Evolutionary conservation across 2,888 invertebrate species (phyloP).

Genomic region (Drosophila picticornis): DNA sequence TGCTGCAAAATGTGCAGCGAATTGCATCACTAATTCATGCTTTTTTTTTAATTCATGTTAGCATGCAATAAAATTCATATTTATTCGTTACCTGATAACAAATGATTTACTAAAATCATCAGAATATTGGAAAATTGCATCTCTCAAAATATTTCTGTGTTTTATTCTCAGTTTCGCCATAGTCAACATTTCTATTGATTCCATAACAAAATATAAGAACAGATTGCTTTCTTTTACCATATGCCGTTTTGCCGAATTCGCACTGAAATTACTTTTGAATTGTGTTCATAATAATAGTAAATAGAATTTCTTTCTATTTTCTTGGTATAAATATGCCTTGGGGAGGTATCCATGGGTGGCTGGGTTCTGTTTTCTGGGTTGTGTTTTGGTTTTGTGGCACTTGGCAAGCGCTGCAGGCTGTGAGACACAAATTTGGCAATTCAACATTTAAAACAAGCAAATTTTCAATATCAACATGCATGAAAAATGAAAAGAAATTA

Average conservation of each 20-base stretch:
- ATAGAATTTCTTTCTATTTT: neutral
- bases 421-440: conserved; percentile 40
- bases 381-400: neutral
- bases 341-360: neutral
- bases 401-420: conserved; percentile 44
- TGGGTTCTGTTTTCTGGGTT: conserved; percentile 6
- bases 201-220: neutral
- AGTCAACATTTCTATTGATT: neutral
- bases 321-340: neutral
- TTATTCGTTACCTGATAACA: too few species aligned
- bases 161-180: neutral
- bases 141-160: neutral
- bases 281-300: neutral
- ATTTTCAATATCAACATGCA: conserved; percentile 49
- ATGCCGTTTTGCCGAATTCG: neutral
- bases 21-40: neutral
- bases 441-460: conserved; percentile 32
- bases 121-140: neutral
- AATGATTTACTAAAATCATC: too few species aligned
- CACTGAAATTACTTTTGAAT: neutral
- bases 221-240: neutral
- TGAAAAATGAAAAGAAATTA: conserved; percentile 14
- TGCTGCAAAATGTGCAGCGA: neutral
- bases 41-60: neutral
- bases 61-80: too few species aligned